Percentiles rank a stretch among this genome's conserved stretches.
phyloP scores from a whole-genome alignment of 1,140 invertebrate genomes.

The Oncopeltus fasciatus region DNA sequence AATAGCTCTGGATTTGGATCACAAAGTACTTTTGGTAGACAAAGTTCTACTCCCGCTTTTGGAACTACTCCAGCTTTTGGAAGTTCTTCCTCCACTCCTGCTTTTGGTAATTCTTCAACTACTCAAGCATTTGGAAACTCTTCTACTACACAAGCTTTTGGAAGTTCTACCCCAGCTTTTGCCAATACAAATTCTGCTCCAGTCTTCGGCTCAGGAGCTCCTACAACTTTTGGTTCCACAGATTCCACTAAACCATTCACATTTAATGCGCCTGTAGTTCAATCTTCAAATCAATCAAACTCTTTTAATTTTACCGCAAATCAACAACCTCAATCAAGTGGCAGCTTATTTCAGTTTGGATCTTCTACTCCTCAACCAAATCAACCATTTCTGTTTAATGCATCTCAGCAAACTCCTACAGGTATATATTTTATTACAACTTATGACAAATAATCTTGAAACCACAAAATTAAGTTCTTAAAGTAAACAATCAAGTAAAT shows the following conservation, averaged over 20 bases:
- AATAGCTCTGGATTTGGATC: not conserved
- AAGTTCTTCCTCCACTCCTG: not conserved
- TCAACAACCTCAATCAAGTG: not conserved
- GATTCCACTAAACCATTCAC: not conserved
- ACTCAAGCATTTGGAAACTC: not conserved
- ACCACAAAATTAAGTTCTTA: too few species aligned
- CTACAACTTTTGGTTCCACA: not conserved
- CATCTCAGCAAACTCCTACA: not conserved
- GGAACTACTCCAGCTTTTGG: not conserved
- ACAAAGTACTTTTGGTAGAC: not conserved
- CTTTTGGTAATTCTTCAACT: slow-evolving; percentile 2
- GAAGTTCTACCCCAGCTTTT: not conserved
- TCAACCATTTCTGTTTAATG: slow-evolving; percentile 1
- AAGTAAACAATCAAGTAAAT: too few species aligned
- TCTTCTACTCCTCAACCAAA: not conserved
- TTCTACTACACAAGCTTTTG: not conserved
- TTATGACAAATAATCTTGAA: too few species aligned
- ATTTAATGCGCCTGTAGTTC: not conserved
- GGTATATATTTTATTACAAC: too few species aligned
- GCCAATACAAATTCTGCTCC: not conserved
- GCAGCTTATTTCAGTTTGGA: slow-evolving; percentile 1
- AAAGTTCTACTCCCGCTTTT: slow-evolving; percentile 2
- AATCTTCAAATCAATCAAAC: not conserved
- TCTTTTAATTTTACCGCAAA: not conserved
- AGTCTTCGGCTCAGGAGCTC: not conserved